phyloP scores from a whole-genome alignment of 2,113 vertebrate species.

The Hystrix brachyura region DNA sequence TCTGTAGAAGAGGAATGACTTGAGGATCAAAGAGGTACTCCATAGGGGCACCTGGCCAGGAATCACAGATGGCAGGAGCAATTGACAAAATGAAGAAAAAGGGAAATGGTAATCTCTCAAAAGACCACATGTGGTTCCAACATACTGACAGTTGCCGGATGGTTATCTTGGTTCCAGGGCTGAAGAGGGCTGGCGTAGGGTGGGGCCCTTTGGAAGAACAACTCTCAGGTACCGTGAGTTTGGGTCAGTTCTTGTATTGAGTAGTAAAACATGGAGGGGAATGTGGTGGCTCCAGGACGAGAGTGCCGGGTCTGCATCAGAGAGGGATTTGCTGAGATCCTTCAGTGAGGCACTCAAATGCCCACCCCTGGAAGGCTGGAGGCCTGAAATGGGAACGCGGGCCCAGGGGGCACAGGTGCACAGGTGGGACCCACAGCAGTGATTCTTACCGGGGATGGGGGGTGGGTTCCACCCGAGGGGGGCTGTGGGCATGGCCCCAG shows the following conservation, averaged over 20 bases:
- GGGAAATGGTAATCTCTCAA: background rate
- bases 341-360: background rate
- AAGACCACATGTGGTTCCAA: background rate
- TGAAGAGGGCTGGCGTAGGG: too few species aligned
- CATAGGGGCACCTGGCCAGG: rapidly evolving
- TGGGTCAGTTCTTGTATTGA: background rate
- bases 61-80: background rate
- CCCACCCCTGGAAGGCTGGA: background rate
- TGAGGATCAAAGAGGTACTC: background rate
- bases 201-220: background rate
- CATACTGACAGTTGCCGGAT: background rate
- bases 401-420: background rate
- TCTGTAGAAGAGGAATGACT: background rate
- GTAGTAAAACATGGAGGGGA: background rate
- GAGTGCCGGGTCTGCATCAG: background rate
- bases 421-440: background rate
- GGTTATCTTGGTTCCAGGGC: background rate
- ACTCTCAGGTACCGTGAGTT: background rate
- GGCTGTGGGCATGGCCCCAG: background rate
- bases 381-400: background rate
- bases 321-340: too few species aligned
- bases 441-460: background rate
- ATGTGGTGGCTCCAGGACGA: background rate
- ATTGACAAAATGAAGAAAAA: background rate
- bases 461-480: background rate